A percentile compares a stretch with the other conserved stretches of the same genome.
Evolutionary conservation across 1,140 invertebrate species (phyloP).

Genomic region (Octopus sinensis): DNA sequence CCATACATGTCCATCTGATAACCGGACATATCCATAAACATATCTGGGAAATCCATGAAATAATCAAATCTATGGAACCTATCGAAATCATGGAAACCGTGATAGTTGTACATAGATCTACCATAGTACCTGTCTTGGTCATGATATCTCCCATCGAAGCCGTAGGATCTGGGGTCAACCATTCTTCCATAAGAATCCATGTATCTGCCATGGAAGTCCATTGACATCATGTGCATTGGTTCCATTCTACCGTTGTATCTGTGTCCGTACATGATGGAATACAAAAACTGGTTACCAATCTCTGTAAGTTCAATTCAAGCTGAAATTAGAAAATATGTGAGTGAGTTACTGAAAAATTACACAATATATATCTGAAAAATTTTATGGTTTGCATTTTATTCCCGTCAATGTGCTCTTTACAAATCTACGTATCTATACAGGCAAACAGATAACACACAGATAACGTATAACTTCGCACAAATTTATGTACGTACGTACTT

Average conservation of each 20-base stretch:
- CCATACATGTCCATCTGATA: background rate
- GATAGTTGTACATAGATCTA: constrained; percentile 1
- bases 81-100: background rate
- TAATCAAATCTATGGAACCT: background rate
- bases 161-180: background rate
- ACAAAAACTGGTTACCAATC: too few species aligned
- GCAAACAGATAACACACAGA: too few species aligned
- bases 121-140: background rate
- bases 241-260: background rate
- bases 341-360: too few species aligned
- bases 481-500: too few species aligned
- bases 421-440: too few species aligned
- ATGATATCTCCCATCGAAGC: background rate
- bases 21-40: background rate
- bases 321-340: too few species aligned
- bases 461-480: too few species aligned
- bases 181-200: background rate
- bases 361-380: too few species aligned
- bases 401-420: too few species aligned
- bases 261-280: background rate
- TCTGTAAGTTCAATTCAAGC: too few species aligned
- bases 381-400: too few species aligned
- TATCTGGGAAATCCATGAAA: background rate
- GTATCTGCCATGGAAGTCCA: constrained; percentile 10
- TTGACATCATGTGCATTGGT: background rate